These are phyloP conservation scores for Drosophila arizonae DNA, from an alignment of 1,140 invertebrate species.

Conservation along the genomic window DNA sequence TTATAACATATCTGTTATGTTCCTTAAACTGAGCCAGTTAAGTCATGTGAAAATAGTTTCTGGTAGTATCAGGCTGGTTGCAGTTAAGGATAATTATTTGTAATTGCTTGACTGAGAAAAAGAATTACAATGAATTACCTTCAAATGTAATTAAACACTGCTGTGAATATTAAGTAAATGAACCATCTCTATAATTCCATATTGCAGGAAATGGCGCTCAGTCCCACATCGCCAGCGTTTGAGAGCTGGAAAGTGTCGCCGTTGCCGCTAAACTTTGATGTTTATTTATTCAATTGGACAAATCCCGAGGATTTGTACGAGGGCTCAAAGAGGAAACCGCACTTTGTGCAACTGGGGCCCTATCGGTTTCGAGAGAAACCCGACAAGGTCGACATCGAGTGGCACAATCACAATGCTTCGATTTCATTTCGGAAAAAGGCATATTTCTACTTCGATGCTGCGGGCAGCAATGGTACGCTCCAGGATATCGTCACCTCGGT, in stretches of 20 bases:
- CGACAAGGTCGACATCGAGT: slow-evolving; percentile 88
- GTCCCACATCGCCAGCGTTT: slow-evolving; percentile 86
- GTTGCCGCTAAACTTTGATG: slow-evolving; percentile 89
- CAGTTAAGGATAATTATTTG: too few relatives aligned
- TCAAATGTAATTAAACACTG: too few relatives aligned
- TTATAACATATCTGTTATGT: too few relatives aligned
- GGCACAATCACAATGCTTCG: slow-evolving; percentile 89
- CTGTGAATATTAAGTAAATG: too few relatives aligned
- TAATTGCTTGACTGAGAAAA: too few relatives aligned
- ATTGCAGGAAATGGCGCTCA: slow-evolving; percentile 87
- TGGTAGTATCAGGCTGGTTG: too few relatives aligned
- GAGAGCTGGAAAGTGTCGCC: slow-evolving; percentile 89
- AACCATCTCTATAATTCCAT: too few relatives aligned
- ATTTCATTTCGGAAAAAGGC: slow-evolving; percentile 91
- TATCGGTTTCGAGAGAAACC: slow-evolving; percentile 89
- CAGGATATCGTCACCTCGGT: slow-evolving; percentile 90
- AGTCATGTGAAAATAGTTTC: too few relatives aligned
- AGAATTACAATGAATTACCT: too few relatives aligned
- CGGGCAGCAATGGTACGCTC: slow-evolving; percentile 89
- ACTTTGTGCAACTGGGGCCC: slow-evolving; percentile 88
- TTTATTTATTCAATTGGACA: slow-evolving; percentile 93
- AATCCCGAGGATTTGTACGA: slow-evolving; percentile 86
- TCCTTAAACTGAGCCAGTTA: too few relatives aligned
- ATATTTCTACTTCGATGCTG: slow-evolving; percentile 89
- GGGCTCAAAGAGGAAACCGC: slow-evolving; percentile 84